Evolutionary conservation across 2,888 invertebrate species (phyloP).

Genomic region (Orthosia gracilis): DNA sequence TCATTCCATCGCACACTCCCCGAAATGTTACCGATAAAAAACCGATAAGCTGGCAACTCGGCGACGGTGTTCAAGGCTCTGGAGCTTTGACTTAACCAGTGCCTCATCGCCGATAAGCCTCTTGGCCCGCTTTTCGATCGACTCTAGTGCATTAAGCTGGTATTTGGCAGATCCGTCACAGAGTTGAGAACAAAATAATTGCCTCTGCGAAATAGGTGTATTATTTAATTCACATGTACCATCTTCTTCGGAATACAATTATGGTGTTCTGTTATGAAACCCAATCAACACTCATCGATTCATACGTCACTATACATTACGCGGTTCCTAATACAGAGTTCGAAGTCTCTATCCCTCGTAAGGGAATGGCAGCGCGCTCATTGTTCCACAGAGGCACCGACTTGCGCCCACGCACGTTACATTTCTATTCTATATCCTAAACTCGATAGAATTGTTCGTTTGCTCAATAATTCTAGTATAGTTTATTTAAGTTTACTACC

Average conservation of each 20-base stretch:
- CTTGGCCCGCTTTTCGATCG: too few relatives aligned
- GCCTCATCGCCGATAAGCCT: too few relatives aligned
- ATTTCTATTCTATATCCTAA: constrained; percentile 64
- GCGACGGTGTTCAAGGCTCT: too few relatives aligned
- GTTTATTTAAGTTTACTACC: constrained; percentile 46
- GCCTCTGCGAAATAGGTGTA: too few relatives aligned
- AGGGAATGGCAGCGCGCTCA: constrained; percentile 49
- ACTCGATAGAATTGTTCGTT: constrained; percentile 66
- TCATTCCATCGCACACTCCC: too few relatives aligned
- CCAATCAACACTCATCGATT: constrained; percentile 51
- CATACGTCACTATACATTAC: constrained; percentile 51
- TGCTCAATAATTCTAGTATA: constrained; percentile 60
- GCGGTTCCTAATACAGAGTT: constrained; percentile 46
- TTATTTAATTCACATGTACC: background rate
- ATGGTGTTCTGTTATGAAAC: constrained; percentile 28
- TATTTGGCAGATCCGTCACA: too few relatives aligned
- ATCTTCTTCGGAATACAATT: background rate
- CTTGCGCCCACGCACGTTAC: constrained; percentile 62
- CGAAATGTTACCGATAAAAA: too few relatives aligned
- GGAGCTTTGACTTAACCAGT: too few relatives aligned
- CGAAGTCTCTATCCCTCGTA: constrained; percentile 41
- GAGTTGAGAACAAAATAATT: too few relatives aligned
- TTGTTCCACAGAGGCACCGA: constrained; percentile 51
- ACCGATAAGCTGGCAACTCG: too few relatives aligned
- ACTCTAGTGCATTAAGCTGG: too few relatives aligned